A percentile compares a stretch with the other conserved stretches of the same genome.
Conservation (phyloP, 2,888 invertebrate species). For the Sericinus montela region DNA sequence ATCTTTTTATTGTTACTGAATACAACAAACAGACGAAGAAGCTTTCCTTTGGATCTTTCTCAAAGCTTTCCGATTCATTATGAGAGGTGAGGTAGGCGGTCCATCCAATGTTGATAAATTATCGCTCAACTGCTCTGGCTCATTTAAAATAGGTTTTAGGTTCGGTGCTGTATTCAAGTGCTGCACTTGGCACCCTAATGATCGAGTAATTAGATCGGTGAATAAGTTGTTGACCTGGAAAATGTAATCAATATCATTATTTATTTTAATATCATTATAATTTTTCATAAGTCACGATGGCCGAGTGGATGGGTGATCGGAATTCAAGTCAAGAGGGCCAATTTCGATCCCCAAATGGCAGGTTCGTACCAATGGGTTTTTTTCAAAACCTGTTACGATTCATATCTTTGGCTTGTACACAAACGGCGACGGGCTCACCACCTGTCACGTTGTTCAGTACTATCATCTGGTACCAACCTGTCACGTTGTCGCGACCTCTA, state of each 20-base stretch:
- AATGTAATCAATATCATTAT: constrained; percentile 1
- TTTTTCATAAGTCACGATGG: too few relatives aligned
- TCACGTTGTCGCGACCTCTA: too few relatives aligned
- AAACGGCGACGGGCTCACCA: too few relatives aligned
- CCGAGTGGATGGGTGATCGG: too few relatives aligned
- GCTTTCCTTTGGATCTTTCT: constrained; percentile 56
- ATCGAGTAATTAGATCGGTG: constrained; percentile 80
- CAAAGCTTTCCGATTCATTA: constrained; percentile 65
- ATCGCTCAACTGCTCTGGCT: constrained; percentile 25
- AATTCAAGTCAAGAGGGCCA: too few relatives aligned
- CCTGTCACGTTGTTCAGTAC: too few relatives aligned
- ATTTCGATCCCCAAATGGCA: too few relatives aligned
- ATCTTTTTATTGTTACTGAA: constrained; percentile 57
- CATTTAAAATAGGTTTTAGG: constrained; percentile 30
- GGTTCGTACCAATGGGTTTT: too few relatives aligned
- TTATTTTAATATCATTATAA: too few relatives aligned
- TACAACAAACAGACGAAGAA: constrained; percentile 71
- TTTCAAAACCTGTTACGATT: too few relatives aligned
- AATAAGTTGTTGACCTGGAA: constrained; percentile 82
- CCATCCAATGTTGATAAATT: constrained; percentile 24
- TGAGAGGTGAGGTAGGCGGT: constrained; percentile 47
- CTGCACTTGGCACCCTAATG: constrained; percentile 43
- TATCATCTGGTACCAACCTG: too few relatives aligned
- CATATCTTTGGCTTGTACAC: too few relatives aligned
- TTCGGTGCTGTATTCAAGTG: constrained; percentile 33